These are phyloP conservation scores for Drosophila punjabiensis DNA, from an alignment of 1,140 invertebrate species.

Conservation along the genomic window DNA sequence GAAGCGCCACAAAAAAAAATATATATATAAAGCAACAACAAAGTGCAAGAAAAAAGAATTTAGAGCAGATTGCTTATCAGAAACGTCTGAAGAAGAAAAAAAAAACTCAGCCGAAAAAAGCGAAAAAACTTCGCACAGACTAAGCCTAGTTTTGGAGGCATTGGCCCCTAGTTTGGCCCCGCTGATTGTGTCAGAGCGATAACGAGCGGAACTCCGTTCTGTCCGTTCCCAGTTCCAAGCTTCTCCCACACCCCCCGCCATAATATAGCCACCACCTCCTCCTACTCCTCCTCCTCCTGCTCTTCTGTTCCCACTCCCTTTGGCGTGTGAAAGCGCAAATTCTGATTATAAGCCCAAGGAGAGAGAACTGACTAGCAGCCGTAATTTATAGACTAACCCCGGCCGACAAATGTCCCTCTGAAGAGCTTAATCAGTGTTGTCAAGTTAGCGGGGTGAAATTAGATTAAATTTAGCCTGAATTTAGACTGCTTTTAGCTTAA, in stretches of 20 bases:
- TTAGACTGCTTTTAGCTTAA: neutral
- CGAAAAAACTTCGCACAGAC: constrained; percentile 46
- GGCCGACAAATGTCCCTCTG: constrained; percentile 47
- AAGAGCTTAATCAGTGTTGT: constrained; percentile 34
- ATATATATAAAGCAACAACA: constrained; percentile 28
- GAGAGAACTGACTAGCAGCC: constrained; percentile 61
- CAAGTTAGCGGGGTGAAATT: neutral
- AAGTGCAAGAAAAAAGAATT: constrained; percentile 58
- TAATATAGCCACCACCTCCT: neutral
- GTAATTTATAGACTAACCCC: constrained; percentile 75
- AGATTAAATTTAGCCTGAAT: neutral
- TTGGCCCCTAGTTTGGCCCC: constrained; percentile 59
- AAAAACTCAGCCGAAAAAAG: constrained; percentile 12
- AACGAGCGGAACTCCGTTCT: constrained; percentile 65
- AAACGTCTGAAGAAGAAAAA: constrained; percentile 27
- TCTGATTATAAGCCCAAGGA: constrained; percentile 72
- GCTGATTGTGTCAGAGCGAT: constrained; percentile 74
- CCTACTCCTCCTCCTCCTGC: neutral
- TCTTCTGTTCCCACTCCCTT: constrained; percentile 7
- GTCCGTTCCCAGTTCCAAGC: constrained; percentile 18
- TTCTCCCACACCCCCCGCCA: constrained; percentile 9
- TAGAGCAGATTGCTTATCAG: constrained; percentile 77
- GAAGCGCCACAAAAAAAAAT: constrained; percentile 58
- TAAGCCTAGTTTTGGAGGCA: constrained; percentile 67
- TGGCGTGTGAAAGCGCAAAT: constrained; percentile 81